A percentile compares a stretch with the other conserved stretches of the same genome.
These are phyloP conservation scores for Crocidura indochinensis DNA, from an alignment of 2,797 vertebrate genomes.

Conservation along the genomic window DNA sequence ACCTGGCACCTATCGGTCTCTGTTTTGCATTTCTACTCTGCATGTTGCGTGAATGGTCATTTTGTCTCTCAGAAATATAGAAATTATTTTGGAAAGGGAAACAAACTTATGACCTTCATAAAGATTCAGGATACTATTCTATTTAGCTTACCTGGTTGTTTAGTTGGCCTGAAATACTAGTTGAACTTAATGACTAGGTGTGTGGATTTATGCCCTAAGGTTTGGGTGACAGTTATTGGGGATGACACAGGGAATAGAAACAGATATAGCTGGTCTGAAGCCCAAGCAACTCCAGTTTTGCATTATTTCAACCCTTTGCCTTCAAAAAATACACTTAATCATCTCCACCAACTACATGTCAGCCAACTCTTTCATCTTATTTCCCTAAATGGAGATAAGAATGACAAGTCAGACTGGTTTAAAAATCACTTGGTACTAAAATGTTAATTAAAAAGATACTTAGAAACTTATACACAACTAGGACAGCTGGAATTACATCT, in stretches of 20 bases:
- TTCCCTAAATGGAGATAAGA: conserved; percentile 24
- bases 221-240: neutral
- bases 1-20: neutral
- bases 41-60: neutral
- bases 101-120: conserved; percentile 60
- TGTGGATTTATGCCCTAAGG: conserved; percentile 67
- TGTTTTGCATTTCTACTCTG: conserved; percentile 35
- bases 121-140: conserved; percentile 64
- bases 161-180: conserved; percentile 49
- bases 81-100: conserved; percentile 51
- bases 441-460: neutral
- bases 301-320: neutral
- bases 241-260: fast-evolving
- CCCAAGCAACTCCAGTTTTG: neutral
- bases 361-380: neutral
- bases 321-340: neutral
- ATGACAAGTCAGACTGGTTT: neutral
- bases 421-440: neutral
- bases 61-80: neutral
- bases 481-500: neutral
- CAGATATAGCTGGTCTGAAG: neutral
- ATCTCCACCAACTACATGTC: neutral
- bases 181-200: neutral
- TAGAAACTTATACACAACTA: neutral
- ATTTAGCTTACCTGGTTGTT: conserved; percentile 53